phyloP scores from a whole-genome alignment of 2,797 vertebrate species.

The Vespertilio murinus region DNA sequence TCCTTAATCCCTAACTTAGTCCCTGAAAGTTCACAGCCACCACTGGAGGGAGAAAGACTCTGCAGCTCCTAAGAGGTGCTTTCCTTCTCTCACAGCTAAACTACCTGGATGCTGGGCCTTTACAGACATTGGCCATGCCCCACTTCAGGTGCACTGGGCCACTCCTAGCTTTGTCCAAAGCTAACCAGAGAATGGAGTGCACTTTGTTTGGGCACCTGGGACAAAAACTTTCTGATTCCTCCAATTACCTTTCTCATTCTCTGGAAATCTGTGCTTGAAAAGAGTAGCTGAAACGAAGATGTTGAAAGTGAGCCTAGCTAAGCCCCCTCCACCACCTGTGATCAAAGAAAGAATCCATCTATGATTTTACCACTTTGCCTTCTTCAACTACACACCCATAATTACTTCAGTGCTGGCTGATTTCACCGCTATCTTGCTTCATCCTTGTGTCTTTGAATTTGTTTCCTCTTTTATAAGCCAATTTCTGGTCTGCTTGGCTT shows the following conservation, averaged over 20 bases:
- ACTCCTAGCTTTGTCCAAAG: not conserved
- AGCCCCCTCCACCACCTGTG: not conserved
- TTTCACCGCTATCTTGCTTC: not conserved
- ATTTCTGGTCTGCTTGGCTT: not conserved
- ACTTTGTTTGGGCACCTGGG: not conserved
- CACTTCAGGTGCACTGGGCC: not conserved
- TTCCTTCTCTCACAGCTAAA: not conserved
- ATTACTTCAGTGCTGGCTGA: not conserved
- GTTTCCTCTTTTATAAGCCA: slow-evolving; percentile 4
- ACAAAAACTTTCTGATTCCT: not conserved
- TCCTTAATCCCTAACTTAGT: not conserved
- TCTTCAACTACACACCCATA: not conserved
- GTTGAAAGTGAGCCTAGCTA: not conserved
- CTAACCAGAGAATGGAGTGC: not conserved
- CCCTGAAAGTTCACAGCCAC: not conserved
- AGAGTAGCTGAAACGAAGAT: not conserved
- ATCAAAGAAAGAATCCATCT: not conserved
- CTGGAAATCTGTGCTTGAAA: not conserved
- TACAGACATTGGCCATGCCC: not conserved
- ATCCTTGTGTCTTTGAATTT: slow-evolving; percentile 21
- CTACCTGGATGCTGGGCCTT: not conserved
- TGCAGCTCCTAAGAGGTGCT: not conserved
- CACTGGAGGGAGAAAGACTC: slow-evolving; percentile 9
- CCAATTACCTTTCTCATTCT: not conserved
- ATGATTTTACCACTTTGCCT: not conserved